Percentiles rank a stretch among this genome's conserved stretches.
phyloP scores from a whole-genome alignment of 2,888 invertebrate species.

The Mystacides longicornis region DNA sequence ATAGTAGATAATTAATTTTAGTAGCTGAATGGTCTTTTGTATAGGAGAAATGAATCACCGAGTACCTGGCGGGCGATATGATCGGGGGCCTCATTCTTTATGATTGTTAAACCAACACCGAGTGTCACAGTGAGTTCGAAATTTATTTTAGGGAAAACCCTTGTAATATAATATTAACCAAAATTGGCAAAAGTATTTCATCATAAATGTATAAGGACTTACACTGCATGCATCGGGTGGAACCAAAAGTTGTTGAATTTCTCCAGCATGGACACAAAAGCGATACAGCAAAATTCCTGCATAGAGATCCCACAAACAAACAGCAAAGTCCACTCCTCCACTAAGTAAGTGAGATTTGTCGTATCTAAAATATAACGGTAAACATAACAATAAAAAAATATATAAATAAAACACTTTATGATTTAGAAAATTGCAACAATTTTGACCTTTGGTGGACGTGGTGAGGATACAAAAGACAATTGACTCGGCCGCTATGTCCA shows the following conservation, averaged over 20 bases:
- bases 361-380: constrained; percentile 57
- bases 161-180: neutral
- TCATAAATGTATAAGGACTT: constrained; percentile 34
- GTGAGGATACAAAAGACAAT: constrained; percentile 91
- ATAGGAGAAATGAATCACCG: too few species aligned
- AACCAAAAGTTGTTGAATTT: constrained; percentile 88
- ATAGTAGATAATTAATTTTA: too few species aligned
- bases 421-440: neutral
- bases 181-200: neutral
- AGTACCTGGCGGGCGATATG: too few species aligned
- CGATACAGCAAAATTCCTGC: constrained; percentile 83
- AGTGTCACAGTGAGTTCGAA: too few species aligned
- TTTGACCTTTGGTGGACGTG: constrained; percentile 68
- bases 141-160: too few species aligned
- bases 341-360: constrained; percentile 86
- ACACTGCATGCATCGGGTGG: constrained; percentile 88
- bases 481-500: constrained; percentile 90
- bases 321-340: constrained; percentile 96
- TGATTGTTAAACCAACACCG: too few species aligned
- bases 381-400: neutral
- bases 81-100: too few species aligned
- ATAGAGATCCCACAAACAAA: constrained; percentile 92
- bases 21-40: too few species aligned
- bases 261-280: constrained; percentile 97
- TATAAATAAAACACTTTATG: neutral